phyloP scores from a whole-genome alignment of 1,140 invertebrate species.

The Kradibia gibbosae region DNA sequence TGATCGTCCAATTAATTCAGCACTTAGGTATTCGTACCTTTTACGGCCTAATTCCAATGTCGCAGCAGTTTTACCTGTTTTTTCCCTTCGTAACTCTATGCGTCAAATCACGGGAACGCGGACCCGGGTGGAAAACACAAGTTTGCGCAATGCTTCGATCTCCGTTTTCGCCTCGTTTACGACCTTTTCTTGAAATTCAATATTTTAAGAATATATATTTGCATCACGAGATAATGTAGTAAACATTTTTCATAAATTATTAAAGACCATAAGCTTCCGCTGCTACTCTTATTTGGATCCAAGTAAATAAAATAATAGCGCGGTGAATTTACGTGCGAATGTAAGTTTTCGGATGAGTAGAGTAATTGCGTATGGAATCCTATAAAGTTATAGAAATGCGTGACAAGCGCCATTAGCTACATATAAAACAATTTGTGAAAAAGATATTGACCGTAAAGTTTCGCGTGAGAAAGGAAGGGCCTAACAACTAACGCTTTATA shows the following conservation, averaged over 20 bases:
- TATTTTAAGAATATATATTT: no score
- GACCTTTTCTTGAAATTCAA: no score
- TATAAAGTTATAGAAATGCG: neutral
- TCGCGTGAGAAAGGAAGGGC: neutral
- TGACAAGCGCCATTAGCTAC: neutral
- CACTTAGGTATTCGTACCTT: neutral
- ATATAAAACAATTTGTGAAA: neutral
- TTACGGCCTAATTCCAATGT: slow-evolving; percentile 14
- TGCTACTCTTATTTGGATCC: no score
- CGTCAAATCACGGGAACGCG: neutral
- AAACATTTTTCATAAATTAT: no score
- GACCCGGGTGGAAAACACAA: neutral
- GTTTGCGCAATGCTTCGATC: neutral
- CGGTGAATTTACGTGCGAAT: neutral
- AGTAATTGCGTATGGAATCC: neutral
- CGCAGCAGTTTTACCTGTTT: slow-evolving; percentile 28
- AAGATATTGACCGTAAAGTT: neutral
- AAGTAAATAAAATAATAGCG: neutral
- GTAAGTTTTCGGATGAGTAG: neutral
- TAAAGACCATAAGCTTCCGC: no score
- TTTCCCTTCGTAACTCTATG: neutral
- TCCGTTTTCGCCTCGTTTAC: neutral
- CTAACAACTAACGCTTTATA: neutral
- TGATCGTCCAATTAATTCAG: slow-evolving; percentile 35
- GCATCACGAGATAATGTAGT: no score